Evolutionary conservation across 2,888 invertebrate species (phyloP), one percentile per base, ranked within the genome.

Genomic region (Thyatira batis): DNA sequence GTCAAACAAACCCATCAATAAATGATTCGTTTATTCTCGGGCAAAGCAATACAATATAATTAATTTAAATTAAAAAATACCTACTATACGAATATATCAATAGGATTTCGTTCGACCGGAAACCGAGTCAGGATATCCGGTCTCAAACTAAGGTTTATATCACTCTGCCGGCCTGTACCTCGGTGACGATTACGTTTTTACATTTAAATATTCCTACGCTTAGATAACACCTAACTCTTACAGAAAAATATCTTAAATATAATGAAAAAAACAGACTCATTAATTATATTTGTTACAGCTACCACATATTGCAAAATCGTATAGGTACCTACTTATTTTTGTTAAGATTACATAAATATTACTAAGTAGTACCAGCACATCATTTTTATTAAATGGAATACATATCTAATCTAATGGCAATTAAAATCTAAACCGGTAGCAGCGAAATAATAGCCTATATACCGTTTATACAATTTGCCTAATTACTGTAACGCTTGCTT

Each of bases 391-490:
- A 66, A 63, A 65, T 65, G 58, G 49, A 61, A 65, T 63, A 69
- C 52, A 69, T 67, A 70, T 71, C 71, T 80, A 78, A 80, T 80
- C 78, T 80, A 71, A 76, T 76, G 69, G 76, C 73, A 81, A 81
- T 82, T 81, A 81, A 75, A 76, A 77, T 80, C 76, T 77, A 76
- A 81, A 71, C 82, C 79, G 82, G 82, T 76, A 65, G 63, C 60
- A 80, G 78, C 61, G 67, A 72, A 80, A 81, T 84, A 80, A 82
- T 80, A 73, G 80, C 71, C 70, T 76, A 71, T 76, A 76, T 76
- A 75, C 78, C 76, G 81, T 84, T 83, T 84, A 85, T 78, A 84
- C 82, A 84, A 84, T 85, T 85, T 81, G 73, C 76, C 78, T 85
- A 85, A 87, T 85, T 85, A 79, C 81, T 76, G 78, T 76, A 80